Percentiles rank a stretch among this genome's conserved stretches.
phyloP scores from a whole-genome alignment of 2,888 invertebrate species.

The Habrosyne pyritoides region DNA sequence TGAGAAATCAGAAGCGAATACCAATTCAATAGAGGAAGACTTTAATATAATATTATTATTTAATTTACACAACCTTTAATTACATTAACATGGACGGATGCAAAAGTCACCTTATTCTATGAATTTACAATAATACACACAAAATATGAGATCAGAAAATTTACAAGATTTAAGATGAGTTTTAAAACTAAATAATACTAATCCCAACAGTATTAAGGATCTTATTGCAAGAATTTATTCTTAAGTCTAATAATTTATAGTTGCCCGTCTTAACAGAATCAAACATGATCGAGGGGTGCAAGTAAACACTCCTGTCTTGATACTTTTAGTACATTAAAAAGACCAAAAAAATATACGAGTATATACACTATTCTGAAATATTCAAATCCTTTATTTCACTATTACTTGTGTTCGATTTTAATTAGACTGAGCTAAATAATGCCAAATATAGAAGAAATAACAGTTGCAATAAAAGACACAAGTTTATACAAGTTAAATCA shows the following conservation, averaged over 20 bases:
- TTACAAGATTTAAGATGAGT: constrained; percentile 59
- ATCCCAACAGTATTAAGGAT: constrained; percentile 22
- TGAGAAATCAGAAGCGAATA: background rate
- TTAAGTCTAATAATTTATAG: constrained; percentile 28
- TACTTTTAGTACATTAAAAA: too few species aligned
- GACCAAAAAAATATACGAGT: too few species aligned
- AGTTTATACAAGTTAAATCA: constrained; percentile 58
- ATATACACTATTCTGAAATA: background rate
- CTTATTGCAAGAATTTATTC: constrained; percentile 34
- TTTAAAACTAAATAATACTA: constrained; percentile 54
- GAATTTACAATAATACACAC: constrained; percentile 65
- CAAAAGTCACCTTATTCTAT: constrained; percentile 18
- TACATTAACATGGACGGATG: constrained; percentile 49
- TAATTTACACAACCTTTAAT: constrained; percentile 34
- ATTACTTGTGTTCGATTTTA: background rate
- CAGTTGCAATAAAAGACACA: constrained; percentile 60
- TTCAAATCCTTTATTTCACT: background rate
- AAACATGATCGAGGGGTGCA: background rate
- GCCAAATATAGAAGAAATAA: constrained; percentile 16
- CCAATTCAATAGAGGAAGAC: constrained; percentile 6
- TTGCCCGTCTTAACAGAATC: constrained; percentile 9
- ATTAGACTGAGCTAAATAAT: constrained; percentile 3
- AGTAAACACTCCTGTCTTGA: too few species aligned
- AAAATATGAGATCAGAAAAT: constrained; percentile 78
- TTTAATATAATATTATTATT: background rate